phyloP scores from a whole-genome alignment of 2,113 vertebrate species.

The Oncorhynchus gorbuscha region DNA sequence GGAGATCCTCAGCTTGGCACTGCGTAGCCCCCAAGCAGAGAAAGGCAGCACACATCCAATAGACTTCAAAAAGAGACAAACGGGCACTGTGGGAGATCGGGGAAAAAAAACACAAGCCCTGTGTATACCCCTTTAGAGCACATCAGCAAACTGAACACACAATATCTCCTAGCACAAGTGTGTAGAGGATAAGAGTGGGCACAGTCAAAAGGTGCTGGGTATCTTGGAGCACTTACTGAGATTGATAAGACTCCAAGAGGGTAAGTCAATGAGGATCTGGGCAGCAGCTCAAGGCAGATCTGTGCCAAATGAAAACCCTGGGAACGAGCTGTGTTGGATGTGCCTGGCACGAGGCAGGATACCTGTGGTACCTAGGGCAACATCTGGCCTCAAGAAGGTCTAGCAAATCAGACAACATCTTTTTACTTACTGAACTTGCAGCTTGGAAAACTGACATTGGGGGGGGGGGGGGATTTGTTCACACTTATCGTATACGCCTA shows the following conservation, averaged over 20 bases:
- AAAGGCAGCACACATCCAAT: background rate
- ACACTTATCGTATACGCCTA: too few relatives aligned
- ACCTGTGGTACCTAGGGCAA: background rate
- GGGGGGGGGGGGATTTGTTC: too few relatives aligned
- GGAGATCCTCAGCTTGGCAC: slow-evolving; percentile 2
- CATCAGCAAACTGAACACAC: too few relatives aligned
- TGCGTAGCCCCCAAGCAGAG: background rate
- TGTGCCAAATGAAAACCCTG: too few relatives aligned
- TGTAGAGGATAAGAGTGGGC: background rate
- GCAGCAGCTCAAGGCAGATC: background rate
- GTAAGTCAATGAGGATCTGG: background rate
- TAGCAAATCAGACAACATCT: background rate
- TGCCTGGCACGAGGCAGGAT: background rate
- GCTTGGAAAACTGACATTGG: too few relatives aligned
- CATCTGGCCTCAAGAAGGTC: background rate
- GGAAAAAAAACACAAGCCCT: background rate
- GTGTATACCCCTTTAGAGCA: slow-evolving; percentile 1
- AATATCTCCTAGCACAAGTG: background rate
- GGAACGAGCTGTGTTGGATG: background rate
- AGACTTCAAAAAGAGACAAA: slow-evolving; percentile 11
- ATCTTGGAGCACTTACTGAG: too few relatives aligned
- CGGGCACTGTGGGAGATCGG: slow-evolving; percentile 10
- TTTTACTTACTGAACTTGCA: background rate
- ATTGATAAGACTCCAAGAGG: slow-evolving; percentile 8
- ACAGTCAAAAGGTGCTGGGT: background rate